Conservation (phyloP, 1,140 invertebrate species). For the Eulimnadia texana region DNA sequence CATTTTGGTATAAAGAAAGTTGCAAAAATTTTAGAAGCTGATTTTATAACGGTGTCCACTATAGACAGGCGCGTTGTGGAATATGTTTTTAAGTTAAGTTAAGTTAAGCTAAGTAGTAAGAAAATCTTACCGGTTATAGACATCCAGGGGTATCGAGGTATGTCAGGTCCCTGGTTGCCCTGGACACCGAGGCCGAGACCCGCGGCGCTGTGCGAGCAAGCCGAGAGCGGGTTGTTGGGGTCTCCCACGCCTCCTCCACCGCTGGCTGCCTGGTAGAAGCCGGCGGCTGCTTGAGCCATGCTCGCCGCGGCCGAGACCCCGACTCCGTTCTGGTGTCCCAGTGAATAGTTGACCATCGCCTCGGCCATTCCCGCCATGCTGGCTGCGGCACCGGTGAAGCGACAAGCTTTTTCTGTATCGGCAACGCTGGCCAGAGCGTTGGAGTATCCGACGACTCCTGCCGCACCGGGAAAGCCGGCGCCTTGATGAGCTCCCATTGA, state of each 20-base stretch:
- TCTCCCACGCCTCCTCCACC: constrained; percentile 46
- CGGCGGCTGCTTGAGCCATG: constrained; percentile 24
- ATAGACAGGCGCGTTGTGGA: no score
- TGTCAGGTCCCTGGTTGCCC: constrained; percentile 56
- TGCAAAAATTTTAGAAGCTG: no score
- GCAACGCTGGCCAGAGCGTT: constrained; percentile 32
- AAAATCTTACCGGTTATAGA: constrained; percentile 76
- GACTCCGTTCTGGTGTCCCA: constrained; percentile 46
- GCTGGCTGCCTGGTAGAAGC: constrained; percentile 31
- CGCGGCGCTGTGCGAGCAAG: constrained; percentile 43
- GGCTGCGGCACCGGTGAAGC: constrained; percentile 44
- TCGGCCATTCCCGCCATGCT: constrained; percentile 42
- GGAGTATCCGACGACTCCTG: constrained; percentile 21
- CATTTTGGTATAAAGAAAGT: no score
- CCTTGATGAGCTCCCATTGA: constrained; percentile 46
- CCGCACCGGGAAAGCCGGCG: constrained; percentile 43
- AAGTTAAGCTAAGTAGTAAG: neutral
- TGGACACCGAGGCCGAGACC: constrained; percentile 20
- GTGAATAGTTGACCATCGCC: constrained; percentile 58
- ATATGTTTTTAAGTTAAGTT: no score
- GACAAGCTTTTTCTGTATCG: constrained; percentile 59
- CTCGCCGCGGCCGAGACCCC: constrained; percentile 38
- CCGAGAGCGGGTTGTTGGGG: constrained; percentile 41
- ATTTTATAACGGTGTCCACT: no score
- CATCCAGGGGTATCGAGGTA: constrained; percentile 93